Percentiles rank a stretch among this genome's conserved stretches.
Evolutionary conservation across 2,797 vertebrate species (phyloP).

Genomic region (Brachymystax lenok): DNA sequence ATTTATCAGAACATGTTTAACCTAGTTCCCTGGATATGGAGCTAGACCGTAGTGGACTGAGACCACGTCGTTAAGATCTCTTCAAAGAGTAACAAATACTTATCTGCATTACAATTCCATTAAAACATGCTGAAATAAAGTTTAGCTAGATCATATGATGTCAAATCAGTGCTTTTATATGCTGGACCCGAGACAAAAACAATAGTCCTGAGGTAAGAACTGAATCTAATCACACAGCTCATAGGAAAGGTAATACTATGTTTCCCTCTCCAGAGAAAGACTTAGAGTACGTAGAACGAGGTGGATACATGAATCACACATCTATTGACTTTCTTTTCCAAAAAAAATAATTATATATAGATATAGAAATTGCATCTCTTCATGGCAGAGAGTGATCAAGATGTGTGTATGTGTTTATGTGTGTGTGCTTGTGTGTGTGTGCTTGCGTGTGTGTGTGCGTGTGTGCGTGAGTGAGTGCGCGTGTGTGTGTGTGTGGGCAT

Average conservation of each 20-base stretch:
- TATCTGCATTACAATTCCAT: background rate
- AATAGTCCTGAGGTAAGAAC: background rate
- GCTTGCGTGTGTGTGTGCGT: conserved; percentile 6
- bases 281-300: background rate
- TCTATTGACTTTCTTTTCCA: background rate
- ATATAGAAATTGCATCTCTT: too few relatives aligned
- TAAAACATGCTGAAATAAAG: background rate
- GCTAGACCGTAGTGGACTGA: background rate
- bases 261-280: background rate
- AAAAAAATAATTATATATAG: background rate
- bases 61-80: too few relatives aligned
- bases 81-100: background rate
- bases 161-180: background rate
- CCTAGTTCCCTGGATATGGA: background rate
- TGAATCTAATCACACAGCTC: background rate
- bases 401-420: conserved; percentile 8
- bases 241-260: background rate
- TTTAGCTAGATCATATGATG: background rate
- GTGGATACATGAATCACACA: too few relatives aligned
- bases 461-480: background rate
- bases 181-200: background rate
- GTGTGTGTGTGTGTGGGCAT: background rate
- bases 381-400: background rate
- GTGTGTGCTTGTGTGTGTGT: conserved; percentile 1
- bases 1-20: too few relatives aligned